A percentile compares a stretch with the other conserved stretches of the same genome.
phyloP scores from a whole-genome alignment of 2,888 invertebrate species.

The Pristionchus fissidentatus region DNA sequence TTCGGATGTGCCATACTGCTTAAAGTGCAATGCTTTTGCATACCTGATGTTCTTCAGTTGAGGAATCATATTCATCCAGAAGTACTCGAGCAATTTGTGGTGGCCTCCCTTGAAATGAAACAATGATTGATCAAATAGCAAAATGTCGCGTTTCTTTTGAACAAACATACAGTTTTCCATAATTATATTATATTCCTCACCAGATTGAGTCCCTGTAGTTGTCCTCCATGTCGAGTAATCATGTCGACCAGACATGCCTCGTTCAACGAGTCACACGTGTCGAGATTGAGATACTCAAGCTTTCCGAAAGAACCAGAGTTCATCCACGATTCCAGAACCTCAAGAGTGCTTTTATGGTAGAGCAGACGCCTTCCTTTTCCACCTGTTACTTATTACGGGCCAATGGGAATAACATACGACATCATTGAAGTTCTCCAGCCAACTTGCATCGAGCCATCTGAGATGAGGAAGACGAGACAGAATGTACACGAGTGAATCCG shows the following conservation, averaged over 20 bases:
- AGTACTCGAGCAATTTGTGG: slow-evolving; percentile 88
- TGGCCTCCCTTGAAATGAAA: slow-evolving; percentile 89
- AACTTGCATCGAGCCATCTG: slow-evolving; percentile 92
- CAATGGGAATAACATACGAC: slow-evolving; percentile 79
- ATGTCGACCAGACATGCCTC: slow-evolving; percentile 94
- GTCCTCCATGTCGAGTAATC: slow-evolving; percentile 89
- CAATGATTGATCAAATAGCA: background rate
- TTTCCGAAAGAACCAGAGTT: slow-evolving; percentile 86
- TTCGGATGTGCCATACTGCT: background rate
- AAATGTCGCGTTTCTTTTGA: too few relatives aligned
- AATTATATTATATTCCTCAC: slow-evolving; percentile 67
- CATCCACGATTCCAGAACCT: slow-evolving; percentile 90
- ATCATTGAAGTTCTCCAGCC: slow-evolving; percentile 97
- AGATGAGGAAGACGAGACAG: slow-evolving; percentile 88
- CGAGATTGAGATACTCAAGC: slow-evolving; percentile 90
- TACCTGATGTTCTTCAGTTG: slow-evolving; percentile 92
- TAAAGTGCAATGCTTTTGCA: slow-evolving; percentile 61
- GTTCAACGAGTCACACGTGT: slow-evolving; percentile 93
- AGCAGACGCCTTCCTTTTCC: background rate
- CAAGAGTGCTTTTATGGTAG: background rate
- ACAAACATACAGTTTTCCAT: background rate
- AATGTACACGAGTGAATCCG: slow-evolving; percentile 93
- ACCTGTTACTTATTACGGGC: background rate
- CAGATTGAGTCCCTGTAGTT: slow-evolving; percentile 85
- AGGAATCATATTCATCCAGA: slow-evolving; percentile 95